Conservation (phyloP, 1,140 invertebrate species). For the Listronotus bonariensis region DNA sequence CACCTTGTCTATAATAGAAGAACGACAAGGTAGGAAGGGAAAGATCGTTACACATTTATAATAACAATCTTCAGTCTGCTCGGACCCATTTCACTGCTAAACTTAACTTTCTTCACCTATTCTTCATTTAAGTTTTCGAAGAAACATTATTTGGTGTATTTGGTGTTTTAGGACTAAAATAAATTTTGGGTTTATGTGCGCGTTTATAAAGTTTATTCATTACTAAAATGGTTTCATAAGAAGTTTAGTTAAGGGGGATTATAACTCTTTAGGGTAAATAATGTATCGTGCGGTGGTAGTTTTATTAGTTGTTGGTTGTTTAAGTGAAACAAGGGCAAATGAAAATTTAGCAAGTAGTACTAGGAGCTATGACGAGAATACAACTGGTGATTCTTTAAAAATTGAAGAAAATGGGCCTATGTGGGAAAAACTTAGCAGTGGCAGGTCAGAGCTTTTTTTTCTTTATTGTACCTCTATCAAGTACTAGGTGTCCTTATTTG, state of each 20-base stretch:
- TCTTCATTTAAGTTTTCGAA: not conserved
- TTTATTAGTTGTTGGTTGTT: not conserved
- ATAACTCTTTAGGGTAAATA: not conserved
- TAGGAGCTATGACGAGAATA: not conserved
- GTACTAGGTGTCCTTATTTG: too few relatives aligned
- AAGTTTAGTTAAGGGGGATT: too few relatives aligned
- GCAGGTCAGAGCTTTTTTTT: conserved; percentile 8
- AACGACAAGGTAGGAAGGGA: conserved; percentile 22
- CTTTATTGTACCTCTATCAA: not conserved
- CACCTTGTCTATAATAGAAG: not conserved
- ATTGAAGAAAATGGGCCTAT: not conserved
- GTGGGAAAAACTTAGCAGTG: not conserved
- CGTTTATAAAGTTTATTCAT: too few relatives aligned
- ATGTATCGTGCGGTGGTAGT: conserved; percentile 3
- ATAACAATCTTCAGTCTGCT: conserved; percentile 29
- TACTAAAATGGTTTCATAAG: too few relatives aligned
- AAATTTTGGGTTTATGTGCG: too few relatives aligned
- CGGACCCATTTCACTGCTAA: conserved; percentile 28
- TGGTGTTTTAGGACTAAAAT: too few relatives aligned
- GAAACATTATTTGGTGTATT: too few relatives aligned
- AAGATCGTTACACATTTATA: conserved; percentile 30
- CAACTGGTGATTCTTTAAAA: not conserved
- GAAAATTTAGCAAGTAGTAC: not conserved
- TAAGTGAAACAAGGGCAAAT: not conserved
- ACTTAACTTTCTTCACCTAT: conserved; percentile 27